These are phyloP conservation scores for Upupa epops DNA, from an alignment of 2,113 vertebrate genomes.

Conservation along the genomic window DNA sequence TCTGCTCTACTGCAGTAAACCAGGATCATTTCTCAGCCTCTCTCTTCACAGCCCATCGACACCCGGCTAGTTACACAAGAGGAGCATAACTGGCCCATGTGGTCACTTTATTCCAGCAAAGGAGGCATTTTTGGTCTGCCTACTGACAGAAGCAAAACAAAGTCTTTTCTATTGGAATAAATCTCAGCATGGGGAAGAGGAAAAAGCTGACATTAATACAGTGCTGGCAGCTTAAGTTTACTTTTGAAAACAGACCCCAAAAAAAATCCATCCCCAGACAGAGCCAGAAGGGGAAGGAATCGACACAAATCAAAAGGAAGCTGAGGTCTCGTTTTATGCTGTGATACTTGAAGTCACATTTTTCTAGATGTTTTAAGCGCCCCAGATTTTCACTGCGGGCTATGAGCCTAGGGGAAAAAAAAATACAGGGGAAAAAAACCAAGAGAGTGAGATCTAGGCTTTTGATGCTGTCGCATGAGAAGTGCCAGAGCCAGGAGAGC, in stretches of 20 bases:
- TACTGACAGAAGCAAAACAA: slow-evolving; percentile 59
- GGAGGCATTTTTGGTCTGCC: slow-evolving; percentile 60
- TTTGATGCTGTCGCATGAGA: slow-evolving; percentile 43
- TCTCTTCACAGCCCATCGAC: background rate
- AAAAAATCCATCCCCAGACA: background rate
- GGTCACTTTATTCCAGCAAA: slow-evolving; percentile 26
- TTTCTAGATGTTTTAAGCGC: background rate
- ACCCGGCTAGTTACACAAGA: slow-evolving; percentile 29
- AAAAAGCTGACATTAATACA: slow-evolving; percentile 44
- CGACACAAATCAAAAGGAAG: slow-evolving; percentile 48
- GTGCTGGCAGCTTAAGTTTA: background rate
- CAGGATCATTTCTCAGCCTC: background rate
- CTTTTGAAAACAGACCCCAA: slow-evolving; percentile 45
- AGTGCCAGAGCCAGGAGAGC: slow-evolving; percentile 44
- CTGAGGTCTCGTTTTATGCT: background rate
- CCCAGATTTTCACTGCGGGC: slow-evolving; percentile 14
- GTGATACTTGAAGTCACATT: slow-evolving; percentile 1
- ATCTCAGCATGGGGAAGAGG: slow-evolving; percentile 22
- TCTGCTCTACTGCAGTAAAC: background rate
- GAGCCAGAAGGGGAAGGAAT: slow-evolving; percentile 27
- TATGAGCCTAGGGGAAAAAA: background rate
- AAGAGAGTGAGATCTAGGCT: background rate
- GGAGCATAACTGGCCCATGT: slow-evolving; percentile 8
- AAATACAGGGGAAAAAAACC: too few relatives aligned
- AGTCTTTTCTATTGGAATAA: slow-evolving; percentile 49